Percentiles rank a stretch among this genome's conserved stretches.
phyloP scores from a whole-genome alignment of 2,888 invertebrate genomes.

The Nasonia oneida region DNA sequence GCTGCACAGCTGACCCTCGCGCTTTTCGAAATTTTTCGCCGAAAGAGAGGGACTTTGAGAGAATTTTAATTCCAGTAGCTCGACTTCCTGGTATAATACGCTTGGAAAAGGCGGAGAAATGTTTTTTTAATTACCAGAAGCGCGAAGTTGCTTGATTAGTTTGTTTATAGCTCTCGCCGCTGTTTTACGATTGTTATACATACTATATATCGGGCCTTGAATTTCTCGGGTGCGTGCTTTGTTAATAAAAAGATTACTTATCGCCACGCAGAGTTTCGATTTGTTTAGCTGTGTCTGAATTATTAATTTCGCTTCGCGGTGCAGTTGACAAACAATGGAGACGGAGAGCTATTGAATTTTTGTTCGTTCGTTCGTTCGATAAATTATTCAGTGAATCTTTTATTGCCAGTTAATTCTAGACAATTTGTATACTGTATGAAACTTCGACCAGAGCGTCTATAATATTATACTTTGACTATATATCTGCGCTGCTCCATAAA shows the following conservation, averaged over 20 bases:
- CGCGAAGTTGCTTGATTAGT: slow-evolving; percentile 5
- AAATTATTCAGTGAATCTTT: not conserved
- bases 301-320: too few relatives aligned
- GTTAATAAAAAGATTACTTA: not conserved
- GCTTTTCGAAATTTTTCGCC: not conserved
- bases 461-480: not conserved
- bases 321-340: too few relatives aligned
- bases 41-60: too few relatives aligned
- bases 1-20: not conserved
- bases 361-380: not conserved
- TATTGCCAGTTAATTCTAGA: not conserved
- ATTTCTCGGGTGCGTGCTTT: not conserved
- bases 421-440: not conserved
- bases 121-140: slow-evolving; percentile 11
- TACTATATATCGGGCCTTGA: not conserved
- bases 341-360: too few relatives aligned
- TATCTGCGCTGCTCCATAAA: not conserved
- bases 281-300: too few relatives aligned
- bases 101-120: not conserved
- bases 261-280: not conserved
- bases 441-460: not conserved
- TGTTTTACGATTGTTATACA: not conserved
- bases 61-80: not conserved
- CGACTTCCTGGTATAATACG: not conserved
- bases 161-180: not conserved